Evolutionary conservation across 2,888 invertebrate species (phyloP).

Genomic region (Girardia tigrina): DNA sequence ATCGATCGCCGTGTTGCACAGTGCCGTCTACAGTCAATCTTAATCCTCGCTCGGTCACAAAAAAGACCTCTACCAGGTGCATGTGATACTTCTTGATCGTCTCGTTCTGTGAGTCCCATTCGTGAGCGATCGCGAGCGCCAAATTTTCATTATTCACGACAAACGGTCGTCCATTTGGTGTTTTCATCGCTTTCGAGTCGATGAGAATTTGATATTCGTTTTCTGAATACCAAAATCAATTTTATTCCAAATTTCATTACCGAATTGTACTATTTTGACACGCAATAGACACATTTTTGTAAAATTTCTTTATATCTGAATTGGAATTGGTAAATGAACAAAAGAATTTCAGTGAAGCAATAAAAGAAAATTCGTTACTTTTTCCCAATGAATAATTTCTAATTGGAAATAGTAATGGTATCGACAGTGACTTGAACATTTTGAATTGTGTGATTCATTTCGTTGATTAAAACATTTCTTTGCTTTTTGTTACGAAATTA

Average conservation of each 20-base stretch:
- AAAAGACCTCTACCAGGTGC: constrained; percentile 58
- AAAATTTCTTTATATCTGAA: background rate
- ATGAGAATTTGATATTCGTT: background rate
- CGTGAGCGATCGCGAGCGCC: constrained; percentile 77
- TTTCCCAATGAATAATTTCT: too few relatives aligned
- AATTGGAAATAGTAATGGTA: too few relatives aligned
- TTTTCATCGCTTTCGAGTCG: constrained; percentile 46
- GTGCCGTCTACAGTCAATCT: constrained; percentile 56
- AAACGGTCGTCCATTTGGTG: constrained; percentile 68
- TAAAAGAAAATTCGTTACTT: too few relatives aligned
- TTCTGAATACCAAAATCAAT: background rate
- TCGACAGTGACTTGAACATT: too few relatives aligned
- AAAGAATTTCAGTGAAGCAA: too few relatives aligned
- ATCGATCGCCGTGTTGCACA: constrained; percentile 77
- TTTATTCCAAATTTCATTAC: background rate
- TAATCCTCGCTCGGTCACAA: background rate
- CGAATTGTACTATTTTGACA: background rate
- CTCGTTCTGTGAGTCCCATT: constrained; percentile 77
- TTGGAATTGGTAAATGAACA: too few relatives aligned
- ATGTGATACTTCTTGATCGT: constrained; percentile 65
- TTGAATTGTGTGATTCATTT: too few relatives aligned
- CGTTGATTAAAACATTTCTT: too few relatives aligned
- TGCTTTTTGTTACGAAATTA: too few relatives aligned
- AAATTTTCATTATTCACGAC: constrained; percentile 68
- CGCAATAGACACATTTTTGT: background rate